Evolutionary conservation across 92 coral and sea anemone species (phyloP), one percentile per base, ranked within the genome.

Genomic region (Bergia sp.): DNA sequence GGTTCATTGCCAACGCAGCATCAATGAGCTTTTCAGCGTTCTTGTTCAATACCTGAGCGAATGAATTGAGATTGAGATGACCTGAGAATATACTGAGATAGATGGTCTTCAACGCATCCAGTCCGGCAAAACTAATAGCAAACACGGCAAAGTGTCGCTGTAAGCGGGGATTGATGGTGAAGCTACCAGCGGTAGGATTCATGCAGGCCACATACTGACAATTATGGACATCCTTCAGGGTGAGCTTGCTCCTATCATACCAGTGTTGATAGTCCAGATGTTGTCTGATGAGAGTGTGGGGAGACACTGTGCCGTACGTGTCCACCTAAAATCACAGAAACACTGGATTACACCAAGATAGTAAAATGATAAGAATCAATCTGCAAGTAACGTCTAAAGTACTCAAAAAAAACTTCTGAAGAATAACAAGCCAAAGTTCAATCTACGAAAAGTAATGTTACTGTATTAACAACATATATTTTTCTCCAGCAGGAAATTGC

Each of bases 101-200:
- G 88, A 97, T 95, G 6, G 99, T 97, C 92, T 97, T 97, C 77
- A 97, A 94, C 45, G 99, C 99, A 61, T 97, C 99, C 82, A 97
- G 90, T 20, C 99, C 99, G 39, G 99, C 98, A 86, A 97, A 97
- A 87, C 99, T 97, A 77, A 97, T 96, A 69, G 99, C 99, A 82
- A 97, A 97, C 86, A 97, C 99, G 47, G 98, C 95, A 83, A 97
- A 97, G 74, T 97, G 99, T 81, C 99, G 98, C 94, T 97, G 72
- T 39, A 97, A 85, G n/a, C 99, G 97, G 21, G 99, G 99, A 69
- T 97, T 97, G 94, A 97, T 97, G 38, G 99, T 97, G 88, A 97
- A 97, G 93, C 99, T 97, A 66, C 99, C 99, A 55, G 99, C 98
- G 7, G 99, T 97, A 58, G 99, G 99, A 85, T 97, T 97, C 99